Evolutionary conservation across 2,888 invertebrate genomes (phyloP).

Genomic region (Cheilosia impressa): DNA sequence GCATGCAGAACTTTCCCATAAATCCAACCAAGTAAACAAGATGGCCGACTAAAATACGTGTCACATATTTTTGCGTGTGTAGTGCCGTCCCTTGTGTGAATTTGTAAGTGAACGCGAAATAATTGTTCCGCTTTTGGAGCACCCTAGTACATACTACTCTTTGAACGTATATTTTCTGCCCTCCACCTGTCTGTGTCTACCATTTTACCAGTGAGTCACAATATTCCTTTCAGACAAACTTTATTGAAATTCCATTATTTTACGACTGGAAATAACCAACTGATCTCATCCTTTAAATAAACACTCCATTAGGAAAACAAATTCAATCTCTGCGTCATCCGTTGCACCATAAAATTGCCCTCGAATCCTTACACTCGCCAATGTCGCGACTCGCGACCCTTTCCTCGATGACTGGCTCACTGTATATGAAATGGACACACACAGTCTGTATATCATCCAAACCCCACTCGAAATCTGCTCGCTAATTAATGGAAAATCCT

Average conservation of each 20-base stretch:
- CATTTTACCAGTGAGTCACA: neutral
- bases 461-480: slow-evolving; percentile 21
- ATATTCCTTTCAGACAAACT: slow-evolving; percentile 1
- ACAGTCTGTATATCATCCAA: neutral
- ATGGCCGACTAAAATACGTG: too few species aligned
- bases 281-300: neutral
- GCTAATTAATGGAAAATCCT: slow-evolving; percentile 56
- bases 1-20: too few species aligned
- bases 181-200: neutral
- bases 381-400: slow-evolving; percentile 7
- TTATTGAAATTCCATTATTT: slow-evolving; percentile 13
- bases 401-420: slow-evolving; percentile 12
- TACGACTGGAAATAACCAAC: slow-evolving; percentile 16
- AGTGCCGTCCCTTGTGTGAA: too few species aligned
- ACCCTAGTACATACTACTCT: too few species aligned
- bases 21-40: too few species aligned
- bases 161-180: too few species aligned
- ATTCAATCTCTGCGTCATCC: slow-evolving; percentile 31
- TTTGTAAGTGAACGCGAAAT: too few species aligned
- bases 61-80: too few species aligned
- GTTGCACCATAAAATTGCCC: neutral
- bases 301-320: slow-evolving; percentile 6
- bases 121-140: too few species aligned
- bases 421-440: neutral
- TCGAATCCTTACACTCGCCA: neutral